Evolutionary conservation across 2,888 invertebrate species (phyloP).

Genomic region (Noctua pronuba): DNA sequence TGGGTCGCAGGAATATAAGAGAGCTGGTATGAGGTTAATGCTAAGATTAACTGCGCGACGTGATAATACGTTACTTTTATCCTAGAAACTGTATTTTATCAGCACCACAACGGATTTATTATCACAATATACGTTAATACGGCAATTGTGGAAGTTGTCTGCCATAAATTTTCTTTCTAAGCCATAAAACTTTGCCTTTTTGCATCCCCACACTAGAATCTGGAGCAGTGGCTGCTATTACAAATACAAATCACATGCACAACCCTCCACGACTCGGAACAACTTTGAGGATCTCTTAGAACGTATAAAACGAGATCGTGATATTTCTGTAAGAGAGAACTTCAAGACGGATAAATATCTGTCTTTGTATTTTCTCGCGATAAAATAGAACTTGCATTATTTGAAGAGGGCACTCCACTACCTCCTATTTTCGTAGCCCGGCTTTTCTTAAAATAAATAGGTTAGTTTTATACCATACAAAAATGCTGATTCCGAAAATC

Average conservation of each 20-base stretch:
- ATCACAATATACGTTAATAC: conserved; percentile 47
- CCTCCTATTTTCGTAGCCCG: conserved; percentile 17
- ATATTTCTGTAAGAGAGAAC: conserved; percentile 40
- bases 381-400: conserved; percentile 30
- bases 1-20: conserved; percentile 54
- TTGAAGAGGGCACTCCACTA: conserved; percentile 29
- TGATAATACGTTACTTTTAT: conserved; percentile 55
- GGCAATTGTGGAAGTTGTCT: conserved; percentile 41
- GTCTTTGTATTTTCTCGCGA: conserved; percentile 39
- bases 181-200: conserved; percentile 42
- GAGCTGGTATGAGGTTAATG: conserved; percentile 41
- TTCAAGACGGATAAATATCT: conserved; percentile 44
- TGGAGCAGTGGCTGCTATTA: conserved; percentile 41
- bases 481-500: conserved; percentile 48
- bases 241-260: conserved; percentile 53
- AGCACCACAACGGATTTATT: conserved; percentile 46
- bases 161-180: conserved; percentile 41
- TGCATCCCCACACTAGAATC: conserved; percentile 31
- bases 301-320: conserved; percentile 43
- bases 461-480: conserved; percentile 28
- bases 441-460: conserved; percentile 17
- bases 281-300: conserved; percentile 40
- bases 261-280: conserved; percentile 24
- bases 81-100: conserved; percentile 41
- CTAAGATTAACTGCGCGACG: conserved; percentile 52